phyloP scores from a whole-genome alignment of 1,140 invertebrate species.

The Antheraea pernyi region DNA sequence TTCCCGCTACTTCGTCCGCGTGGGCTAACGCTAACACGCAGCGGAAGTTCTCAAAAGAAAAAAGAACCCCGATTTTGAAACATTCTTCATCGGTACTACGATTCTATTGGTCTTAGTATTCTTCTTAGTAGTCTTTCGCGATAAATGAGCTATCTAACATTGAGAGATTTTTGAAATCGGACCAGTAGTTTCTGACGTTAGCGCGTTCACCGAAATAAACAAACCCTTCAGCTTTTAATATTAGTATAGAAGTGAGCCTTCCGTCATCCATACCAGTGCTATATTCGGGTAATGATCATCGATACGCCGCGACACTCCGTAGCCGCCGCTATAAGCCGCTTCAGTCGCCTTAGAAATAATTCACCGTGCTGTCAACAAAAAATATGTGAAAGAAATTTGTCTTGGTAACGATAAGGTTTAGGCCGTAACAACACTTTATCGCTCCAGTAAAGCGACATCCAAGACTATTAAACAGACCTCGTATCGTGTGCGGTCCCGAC shows the following conservation, averaged over 20 bases:
- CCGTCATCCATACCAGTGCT: not conserved
- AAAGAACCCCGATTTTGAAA: too few species aligned
- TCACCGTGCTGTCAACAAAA: conserved; percentile 34
- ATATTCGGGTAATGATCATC: conserved; percentile 47
- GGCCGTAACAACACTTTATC: conserved; percentile 32
- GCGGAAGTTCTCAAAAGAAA: too few species aligned
- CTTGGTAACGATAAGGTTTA: conserved; percentile 32
- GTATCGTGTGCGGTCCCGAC: conserved; percentile 1
- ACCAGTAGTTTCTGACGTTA: too few species aligned
- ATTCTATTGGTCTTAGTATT: too few species aligned
- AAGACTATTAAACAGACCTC: conserved; percentile 11
- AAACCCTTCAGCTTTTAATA: too few species aligned
- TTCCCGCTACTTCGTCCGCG: too few species aligned
- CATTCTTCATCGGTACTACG: too few species aligned
- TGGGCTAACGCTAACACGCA: too few species aligned
- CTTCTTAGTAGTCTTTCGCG: too few species aligned
- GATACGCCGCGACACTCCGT: conserved; percentile 41
- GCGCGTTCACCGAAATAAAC: too few species aligned
- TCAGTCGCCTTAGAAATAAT: conserved; percentile 23
- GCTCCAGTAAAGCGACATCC: conserved; percentile 11
- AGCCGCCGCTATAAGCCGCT: conserved; percentile 34
- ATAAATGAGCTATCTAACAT: too few species aligned
- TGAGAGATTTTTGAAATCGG: too few species aligned
- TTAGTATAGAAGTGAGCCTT: conserved; percentile 14
- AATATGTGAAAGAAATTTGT: conserved; percentile 40